Conservation (phyloP, 2,797 vertebrate genomes). For the Helarctos malayanus region DNA sequence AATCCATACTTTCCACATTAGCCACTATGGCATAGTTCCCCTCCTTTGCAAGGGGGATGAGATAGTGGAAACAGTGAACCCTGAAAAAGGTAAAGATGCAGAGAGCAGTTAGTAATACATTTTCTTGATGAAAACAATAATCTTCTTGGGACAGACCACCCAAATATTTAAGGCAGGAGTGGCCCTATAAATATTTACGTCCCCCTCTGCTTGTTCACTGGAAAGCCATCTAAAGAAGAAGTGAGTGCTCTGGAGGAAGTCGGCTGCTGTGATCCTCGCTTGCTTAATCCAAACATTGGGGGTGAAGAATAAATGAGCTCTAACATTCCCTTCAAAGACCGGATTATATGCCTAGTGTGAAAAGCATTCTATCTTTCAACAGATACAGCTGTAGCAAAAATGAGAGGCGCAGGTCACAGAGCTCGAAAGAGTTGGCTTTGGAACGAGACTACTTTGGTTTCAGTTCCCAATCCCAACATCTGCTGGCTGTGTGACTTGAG, state of each 20-base stretch:
- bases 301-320: background rate
- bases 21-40: slow-evolving; percentile 99
- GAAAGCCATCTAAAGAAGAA: background rate
- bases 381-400: background rate
- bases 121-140: background rate
- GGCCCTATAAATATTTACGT: background rate
- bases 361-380: background rate
- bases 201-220: background rate
- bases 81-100: slow-evolving; percentile 85
- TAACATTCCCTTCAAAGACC: background rate
- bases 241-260: background rate
- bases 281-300: background rate
- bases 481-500: background rate
- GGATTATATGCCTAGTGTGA: background rate
- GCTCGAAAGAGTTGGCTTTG: background rate
- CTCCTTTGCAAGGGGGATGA: slow-evolving; percentile 97
- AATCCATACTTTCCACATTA: slow-evolving; percentile 99
- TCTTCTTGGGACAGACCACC: background rate
- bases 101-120: background rate
- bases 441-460: background rate
- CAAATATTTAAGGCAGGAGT: background rate
- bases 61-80: slow-evolving; percentile 98
- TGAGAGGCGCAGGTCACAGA: background rate
- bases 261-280: background rate
- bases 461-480: background rate